Percentiles rank a stretch among this genome's conserved stretches.
phyloP scores from a whole-genome alignment of 2,888 invertebrate genomes.

The Andrena haemorrhoa region DNA sequence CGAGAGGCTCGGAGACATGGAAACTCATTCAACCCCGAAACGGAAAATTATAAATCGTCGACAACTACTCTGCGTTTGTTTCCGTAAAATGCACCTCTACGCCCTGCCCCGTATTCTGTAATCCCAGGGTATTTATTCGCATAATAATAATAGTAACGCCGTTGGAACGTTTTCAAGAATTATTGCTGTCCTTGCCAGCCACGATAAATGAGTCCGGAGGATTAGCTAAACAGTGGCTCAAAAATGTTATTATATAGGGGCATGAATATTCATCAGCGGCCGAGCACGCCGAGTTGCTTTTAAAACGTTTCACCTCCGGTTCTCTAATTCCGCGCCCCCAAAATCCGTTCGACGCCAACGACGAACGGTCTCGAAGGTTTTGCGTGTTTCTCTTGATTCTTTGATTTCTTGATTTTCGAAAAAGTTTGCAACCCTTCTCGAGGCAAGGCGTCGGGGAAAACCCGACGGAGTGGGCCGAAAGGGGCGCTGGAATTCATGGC shows the following conservation, averaged over 20 bases:
- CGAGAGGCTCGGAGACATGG: background rate
- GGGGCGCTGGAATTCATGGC: background rate
- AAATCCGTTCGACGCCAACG: conserved; percentile 2
- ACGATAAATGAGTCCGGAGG: conserved; percentile 85
- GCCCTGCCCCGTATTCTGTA: conserved; percentile 74
- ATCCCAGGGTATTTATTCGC: conserved; percentile 84
- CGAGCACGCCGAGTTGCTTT: conserved; percentile 65
- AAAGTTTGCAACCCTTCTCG: background rate
- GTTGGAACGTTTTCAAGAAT: conserved; percentile 84
- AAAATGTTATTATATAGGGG: conserved; percentile 85
- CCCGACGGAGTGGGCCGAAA: background rate
- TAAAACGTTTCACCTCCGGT: conserved; percentile 70
- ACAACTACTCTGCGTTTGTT: conserved; percentile 61
- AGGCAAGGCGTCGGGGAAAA: too few relatives aligned
- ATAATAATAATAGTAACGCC: conserved; percentile 83
- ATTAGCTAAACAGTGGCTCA: conserved; percentile 85
- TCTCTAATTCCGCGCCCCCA: conserved; percentile 40
- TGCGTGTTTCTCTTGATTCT: too few relatives aligned
- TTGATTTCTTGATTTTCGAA: background rate
- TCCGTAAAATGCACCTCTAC: conserved; percentile 64
- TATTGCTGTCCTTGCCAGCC: conserved; percentile 84
- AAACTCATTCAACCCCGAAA: background rate
- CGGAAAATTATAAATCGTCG: conserved; percentile 53
- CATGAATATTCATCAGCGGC: conserved; percentile 84
- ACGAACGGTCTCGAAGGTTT: background rate